phyloP scores from a whole-genome alignment of 2,113 vertebrate genomes.

The Pan paniscus region DNA sequence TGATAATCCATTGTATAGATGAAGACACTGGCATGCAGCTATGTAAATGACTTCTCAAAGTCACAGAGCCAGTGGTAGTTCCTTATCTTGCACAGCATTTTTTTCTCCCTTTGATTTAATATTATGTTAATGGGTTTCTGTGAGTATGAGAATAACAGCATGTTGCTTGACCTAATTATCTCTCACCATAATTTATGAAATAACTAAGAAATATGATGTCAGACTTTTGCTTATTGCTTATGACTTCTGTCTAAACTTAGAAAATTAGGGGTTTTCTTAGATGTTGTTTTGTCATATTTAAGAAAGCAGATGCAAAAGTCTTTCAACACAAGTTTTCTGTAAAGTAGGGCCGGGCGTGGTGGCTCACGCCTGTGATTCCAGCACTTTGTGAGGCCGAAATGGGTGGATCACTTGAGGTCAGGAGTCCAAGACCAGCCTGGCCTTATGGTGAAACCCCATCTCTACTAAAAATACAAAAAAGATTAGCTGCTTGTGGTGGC shows the following conservation, averaged over 20 bases:
- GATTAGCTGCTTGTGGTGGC: too few species aligned
- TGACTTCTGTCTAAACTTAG: not conserved
- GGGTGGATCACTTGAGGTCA: not conserved
- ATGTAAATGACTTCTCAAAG: not conserved
- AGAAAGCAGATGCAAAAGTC: not conserved
- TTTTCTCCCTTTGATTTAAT: not conserved
- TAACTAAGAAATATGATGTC: constrained; percentile 20
- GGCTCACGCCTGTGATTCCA: not conserved
- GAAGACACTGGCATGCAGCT: not conserved
- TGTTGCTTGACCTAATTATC: not conserved
- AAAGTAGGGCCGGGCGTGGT: not conserved
- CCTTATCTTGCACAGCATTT: not conserved
- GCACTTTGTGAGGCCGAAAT: not conserved
- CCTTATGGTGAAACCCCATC: not conserved
- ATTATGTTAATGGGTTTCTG: not conserved
- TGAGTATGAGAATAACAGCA: constrained; percentile 1
- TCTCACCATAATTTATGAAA: constrained; percentile 34
- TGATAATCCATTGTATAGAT: not conserved
- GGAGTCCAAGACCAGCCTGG: not conserved
- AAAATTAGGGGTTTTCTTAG: not conserved
- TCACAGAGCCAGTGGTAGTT: not conserved
- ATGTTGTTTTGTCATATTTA: not conserved
- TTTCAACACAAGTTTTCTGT: not conserved
- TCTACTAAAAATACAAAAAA: too few species aligned
- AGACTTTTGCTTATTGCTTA: constrained; percentile 21